Percentiles rank a stretch among this genome's conserved stretches.
phyloP scores from a whole-genome alignment of 2,797 vertebrate species.

The Tapera naevia region DNA sequence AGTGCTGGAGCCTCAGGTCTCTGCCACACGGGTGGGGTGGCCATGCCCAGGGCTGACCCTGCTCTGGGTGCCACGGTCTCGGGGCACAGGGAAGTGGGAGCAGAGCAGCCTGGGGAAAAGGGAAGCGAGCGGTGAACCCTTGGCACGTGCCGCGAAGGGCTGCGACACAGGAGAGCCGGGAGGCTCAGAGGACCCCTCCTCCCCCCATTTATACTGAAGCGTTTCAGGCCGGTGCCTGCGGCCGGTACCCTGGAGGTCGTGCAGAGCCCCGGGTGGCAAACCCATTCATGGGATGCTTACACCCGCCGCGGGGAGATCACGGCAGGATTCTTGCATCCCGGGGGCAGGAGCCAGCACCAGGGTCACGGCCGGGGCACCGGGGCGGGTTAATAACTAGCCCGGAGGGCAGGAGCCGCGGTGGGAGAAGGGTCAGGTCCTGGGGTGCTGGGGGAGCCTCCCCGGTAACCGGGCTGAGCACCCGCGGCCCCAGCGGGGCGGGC shows the following conservation, averaged over 20 bases:
- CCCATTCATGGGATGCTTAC: background rate
- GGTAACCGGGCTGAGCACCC: background rate
- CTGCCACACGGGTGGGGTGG: background rate
- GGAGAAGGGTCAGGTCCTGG: no score
- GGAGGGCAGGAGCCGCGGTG: background rate
- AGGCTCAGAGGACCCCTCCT: no score
- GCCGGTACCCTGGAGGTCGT: accelerated
- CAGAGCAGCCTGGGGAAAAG: background rate
- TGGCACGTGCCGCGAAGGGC: accelerated
- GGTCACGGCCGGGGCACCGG: background rate
- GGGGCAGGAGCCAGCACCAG: background rate
- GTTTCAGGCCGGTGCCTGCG: no score
- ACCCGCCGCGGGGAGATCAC: background rate
- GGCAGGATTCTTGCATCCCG: background rate
- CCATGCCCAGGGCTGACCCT: background rate
- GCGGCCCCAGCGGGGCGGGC: no score
- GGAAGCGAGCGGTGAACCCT: background rate
- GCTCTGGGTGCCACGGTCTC: accelerated
- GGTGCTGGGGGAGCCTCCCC: no score
- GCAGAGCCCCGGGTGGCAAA: background rate
- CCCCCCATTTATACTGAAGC: no score
- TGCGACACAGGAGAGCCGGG: no score
- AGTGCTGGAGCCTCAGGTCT: background rate
- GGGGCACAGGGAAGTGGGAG: background rate
- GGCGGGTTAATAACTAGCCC: background rate